Evolutionary conservation across 2,113 vertebrate species (phyloP), one percentile per base, ranked within the genome.

Genomic region (Misgurnus mizolepis): DNA sequence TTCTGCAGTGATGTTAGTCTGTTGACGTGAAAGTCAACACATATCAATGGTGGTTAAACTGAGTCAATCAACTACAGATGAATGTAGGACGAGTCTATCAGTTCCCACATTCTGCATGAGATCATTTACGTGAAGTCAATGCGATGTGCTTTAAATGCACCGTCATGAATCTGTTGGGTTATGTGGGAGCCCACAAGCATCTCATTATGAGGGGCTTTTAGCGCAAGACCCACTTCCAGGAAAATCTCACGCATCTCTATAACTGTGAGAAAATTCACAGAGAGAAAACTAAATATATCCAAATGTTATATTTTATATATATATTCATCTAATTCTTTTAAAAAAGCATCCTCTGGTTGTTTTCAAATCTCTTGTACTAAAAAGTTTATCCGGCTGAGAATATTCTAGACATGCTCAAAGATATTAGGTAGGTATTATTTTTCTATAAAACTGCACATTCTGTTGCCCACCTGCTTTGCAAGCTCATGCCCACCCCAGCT

Each of bases 51-150:
- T 3, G 8, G 34, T n/a, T 5, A 41, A 56, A 39, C 27, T 41
- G 34, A 56, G 69, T 72, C 69, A 72, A 2, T 1, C 40, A 39
- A 18, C 34, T 39, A 5, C 14, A 70, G 14, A 3, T 4, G 43
- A 69, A 18, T 17, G 47, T 50, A 22, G 6, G 47, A 50, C 27
- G 47, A 18, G 9, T 43, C 34, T 41, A 39, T 58, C 27, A 56
- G 39, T 72, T 72, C 53, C 69, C 17, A 56, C 50, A 1, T 40
- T 71, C 34, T 55, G n/a, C 9, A 12, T 58, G n/a, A 22, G n/a
- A 56, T 74, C 40, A 74, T 61, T 74, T 74, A 74, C 55, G 11
- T 74, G 71, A 74, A 74, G 40, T 27, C 10, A 18, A 27, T 55
- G 27, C 7, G 4, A 15, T 53, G 67, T 9, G 15, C 55, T 61